phyloP scores from a whole-genome alignment of 2,888 invertebrate genomes.

The Lepeophtheirus nordmannii region DNA sequence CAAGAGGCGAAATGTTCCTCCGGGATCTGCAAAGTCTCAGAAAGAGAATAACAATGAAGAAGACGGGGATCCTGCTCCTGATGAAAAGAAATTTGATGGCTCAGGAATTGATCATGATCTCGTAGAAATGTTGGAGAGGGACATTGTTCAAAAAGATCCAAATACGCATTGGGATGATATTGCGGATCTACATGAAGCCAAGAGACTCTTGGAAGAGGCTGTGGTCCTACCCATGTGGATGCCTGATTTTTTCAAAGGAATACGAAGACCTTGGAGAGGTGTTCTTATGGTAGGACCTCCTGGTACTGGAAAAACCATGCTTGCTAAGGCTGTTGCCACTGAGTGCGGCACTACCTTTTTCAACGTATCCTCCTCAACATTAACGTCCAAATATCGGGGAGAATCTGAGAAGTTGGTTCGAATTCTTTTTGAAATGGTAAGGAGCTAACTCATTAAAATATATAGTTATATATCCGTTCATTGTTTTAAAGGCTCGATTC shows the following conservation, averaged over 20 bases:
- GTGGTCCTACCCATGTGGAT: constrained; percentile 70
- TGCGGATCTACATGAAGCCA: constrained; percentile 55
- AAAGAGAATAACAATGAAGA: constrained; percentile 29
- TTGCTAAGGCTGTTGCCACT: constrained; percentile 66
- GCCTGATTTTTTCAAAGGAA: constrained; percentile 76
- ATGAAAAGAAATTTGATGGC: constrained; percentile 44
- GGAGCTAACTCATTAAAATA: background rate
- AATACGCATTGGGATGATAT: constrained; percentile 66
- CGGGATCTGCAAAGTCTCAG: constrained; percentile 26
- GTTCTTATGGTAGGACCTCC: constrained; percentile 51
- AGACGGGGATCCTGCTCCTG: constrained; percentile 29
- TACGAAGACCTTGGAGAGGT: constrained; percentile 66
- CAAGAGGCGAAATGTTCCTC: background rate
- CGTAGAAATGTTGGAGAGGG: constrained; percentile 65
- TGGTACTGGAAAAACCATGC: constrained; percentile 62
- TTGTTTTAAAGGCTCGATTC: constrained; percentile 49
- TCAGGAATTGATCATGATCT: constrained; percentile 54
- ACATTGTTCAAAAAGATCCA: constrained; percentile 64
- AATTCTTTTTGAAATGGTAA: constrained; percentile 64
- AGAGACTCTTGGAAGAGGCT: constrained; percentile 62
- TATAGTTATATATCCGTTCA: background rate
- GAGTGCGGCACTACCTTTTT: constrained; percentile 77
- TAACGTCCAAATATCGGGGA: constrained; percentile 76
- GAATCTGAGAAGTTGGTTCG: constrained; percentile 77
- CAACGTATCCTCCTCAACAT: constrained; percentile 67